These are phyloP conservation scores for Meloe dianella DNA, from an alignment of 2,888 invertebrate species.

Conservation along the genomic window DNA sequence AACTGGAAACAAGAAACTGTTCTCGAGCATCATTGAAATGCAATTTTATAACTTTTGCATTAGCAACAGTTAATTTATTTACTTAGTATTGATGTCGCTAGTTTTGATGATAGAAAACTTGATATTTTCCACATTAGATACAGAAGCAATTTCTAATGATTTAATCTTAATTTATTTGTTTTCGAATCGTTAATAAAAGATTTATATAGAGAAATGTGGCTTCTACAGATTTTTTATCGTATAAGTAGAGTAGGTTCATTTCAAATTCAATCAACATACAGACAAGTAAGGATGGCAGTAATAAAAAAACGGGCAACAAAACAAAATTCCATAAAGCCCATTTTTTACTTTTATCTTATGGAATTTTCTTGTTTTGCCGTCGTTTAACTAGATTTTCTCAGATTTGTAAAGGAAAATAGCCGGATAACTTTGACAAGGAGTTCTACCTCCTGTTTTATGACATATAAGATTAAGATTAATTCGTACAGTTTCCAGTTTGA, in stretches of 20 bases:
- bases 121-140: not conserved
- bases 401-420: not conserved
- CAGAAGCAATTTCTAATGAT: not conserved
- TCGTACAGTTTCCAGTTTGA: no score
- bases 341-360: not conserved
- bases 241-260: not conserved
- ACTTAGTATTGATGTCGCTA: not conserved
- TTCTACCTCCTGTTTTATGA: no score
- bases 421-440: not conserved
- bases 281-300: not conserved
- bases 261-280: not conserved
- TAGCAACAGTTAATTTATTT: not conserved
- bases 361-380: not conserved
- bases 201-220: not conserved
- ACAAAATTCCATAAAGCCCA: not conserved
- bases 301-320: no score
- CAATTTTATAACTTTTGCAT: not conserved
- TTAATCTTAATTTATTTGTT: not conserved
- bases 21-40: slow-evolving; percentile 8
- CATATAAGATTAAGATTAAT: not conserved
- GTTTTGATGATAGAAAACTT: not conserved
- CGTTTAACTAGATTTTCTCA: not conserved
- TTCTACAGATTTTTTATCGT: not conserved
- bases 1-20: slow-evolving; percentile 5
- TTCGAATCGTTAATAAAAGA: not conserved